Percentiles rank a stretch among this genome's conserved stretches.
These are phyloP conservation scores for Noctua pronuba DNA, from an alignment of 2,888 invertebrate species.

Conservation along the genomic window DNA sequence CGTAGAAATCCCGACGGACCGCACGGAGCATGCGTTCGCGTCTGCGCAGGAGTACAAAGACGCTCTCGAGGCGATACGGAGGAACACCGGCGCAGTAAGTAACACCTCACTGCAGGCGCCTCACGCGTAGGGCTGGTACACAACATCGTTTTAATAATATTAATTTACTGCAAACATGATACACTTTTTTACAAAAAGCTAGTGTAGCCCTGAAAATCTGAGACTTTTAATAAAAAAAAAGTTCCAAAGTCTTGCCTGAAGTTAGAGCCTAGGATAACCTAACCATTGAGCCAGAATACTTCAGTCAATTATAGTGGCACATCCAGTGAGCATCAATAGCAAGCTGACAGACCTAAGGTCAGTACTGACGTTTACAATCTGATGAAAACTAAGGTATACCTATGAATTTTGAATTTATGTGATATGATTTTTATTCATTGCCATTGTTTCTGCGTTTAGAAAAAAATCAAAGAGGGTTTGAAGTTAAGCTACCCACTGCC, in stretches of 20 bases:
- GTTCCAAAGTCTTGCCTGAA: not conserved
- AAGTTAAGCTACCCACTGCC: too few species aligned
- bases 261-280: not conserved
- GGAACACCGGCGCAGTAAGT: conserved; percentile 86
- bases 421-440: not conserved
- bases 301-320: not conserved
- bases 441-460: not conserved
- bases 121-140: conserved; percentile 36
- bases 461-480: not conserved
- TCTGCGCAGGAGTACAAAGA: conserved; percentile 87
- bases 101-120: conserved; percentile 29
- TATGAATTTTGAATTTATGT: not conserved
- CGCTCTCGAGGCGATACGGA: conserved; percentile 84
- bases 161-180: not conserved
- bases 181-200: not conserved
- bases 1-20: conserved; percentile 83
- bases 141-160: not conserved
- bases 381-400: not conserved
- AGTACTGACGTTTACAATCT: not conserved
- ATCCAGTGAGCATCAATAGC: not conserved
- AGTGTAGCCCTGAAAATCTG: not conserved
- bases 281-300: too few species aligned
- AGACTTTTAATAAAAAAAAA: not conserved
- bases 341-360: not conserved
- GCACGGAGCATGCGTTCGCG: conserved; percentile 81